Percentiles rank a stretch among this genome's conserved stretches.
These are phyloP conservation scores for Cremastobaeus sp. DNA, from an alignment of 2,888 invertebrate species.

Conservation along the genomic window DNA sequence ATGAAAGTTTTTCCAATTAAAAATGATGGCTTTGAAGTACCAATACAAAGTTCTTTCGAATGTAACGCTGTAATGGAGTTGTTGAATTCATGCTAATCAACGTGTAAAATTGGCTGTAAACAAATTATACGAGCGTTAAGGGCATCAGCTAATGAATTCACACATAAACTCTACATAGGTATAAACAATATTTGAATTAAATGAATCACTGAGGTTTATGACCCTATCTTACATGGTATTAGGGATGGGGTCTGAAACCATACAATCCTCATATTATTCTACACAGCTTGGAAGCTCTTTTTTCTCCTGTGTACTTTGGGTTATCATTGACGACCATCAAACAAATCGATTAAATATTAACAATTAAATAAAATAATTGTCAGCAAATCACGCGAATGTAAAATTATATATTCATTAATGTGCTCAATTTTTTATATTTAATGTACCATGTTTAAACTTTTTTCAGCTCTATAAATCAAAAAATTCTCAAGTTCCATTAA, in stretches of 20 bases:
- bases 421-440: no score
- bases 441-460: no score
- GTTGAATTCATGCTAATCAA: no score
- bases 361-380: no score
- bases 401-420: no score
- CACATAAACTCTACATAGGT: slow-evolving; percentile 24
- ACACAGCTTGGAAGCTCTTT: slow-evolving; percentile 20
- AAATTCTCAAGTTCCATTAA: no score
- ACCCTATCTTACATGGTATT: slow-evolving; percentile 32
- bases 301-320: slow-evolving; percentile 17
- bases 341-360: slow-evolving; percentile 17
- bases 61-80: no score
- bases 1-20: no score
- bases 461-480: no score
- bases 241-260: slow-evolving; percentile 42
- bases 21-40: no score
- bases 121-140: slow-evolving; percentile 20
- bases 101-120: slow-evolving; percentile 28
- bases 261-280: slow-evolving; percentile 37
- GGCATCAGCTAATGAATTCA: slow-evolving; percentile 31
- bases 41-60: no score
- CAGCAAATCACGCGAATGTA: no score
- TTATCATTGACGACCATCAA: slow-evolving; percentile 29
- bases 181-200: slow-evolving; percentile 36
- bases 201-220: slow-evolving; percentile 42